Percentiles rank a stretch among this genome's conserved stretches.
Conservation (phyloP, 2,113 vertebrate genomes). For the Panthera tigris region DNA sequence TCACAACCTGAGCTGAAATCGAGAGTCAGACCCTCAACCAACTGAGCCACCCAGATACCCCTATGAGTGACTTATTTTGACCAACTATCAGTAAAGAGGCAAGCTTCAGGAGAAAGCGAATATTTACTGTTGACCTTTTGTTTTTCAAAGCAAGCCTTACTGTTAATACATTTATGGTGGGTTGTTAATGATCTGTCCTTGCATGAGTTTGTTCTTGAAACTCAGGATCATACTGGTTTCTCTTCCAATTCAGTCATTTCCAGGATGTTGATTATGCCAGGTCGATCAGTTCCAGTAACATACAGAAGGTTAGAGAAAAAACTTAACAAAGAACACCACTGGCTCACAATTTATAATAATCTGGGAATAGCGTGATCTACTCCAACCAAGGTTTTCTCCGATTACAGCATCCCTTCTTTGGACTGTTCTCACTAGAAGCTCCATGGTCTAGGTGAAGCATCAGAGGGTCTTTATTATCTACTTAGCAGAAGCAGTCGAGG, state of each 20-base stretch:
- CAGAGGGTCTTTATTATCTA: fast-evolving
- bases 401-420: neutral
- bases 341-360: neutral
- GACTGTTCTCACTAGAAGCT: neutral
- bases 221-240: neutral
- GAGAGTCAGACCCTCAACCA: too few species aligned
- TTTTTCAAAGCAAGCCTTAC: neutral
- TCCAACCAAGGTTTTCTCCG: neutral
- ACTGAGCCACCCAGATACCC: too few species aligned
- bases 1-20: too few species aligned
- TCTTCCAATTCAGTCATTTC: neutral
- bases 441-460: neutral
- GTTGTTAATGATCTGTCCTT: neutral
- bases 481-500: neutral
- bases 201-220: neutral
- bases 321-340: neutral
- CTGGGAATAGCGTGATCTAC: neutral
- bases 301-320: neutral
- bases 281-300: neutral
- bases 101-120: neutral
- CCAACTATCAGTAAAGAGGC: neutral
- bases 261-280: neutral
- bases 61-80: neutral
- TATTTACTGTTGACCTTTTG: neutral
- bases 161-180: neutral